Percentiles rank a stretch among this genome's conserved stretches.
Conservation (phyloP, 2,888 invertebrate species). For the Tenodera sinensis region DNA sequence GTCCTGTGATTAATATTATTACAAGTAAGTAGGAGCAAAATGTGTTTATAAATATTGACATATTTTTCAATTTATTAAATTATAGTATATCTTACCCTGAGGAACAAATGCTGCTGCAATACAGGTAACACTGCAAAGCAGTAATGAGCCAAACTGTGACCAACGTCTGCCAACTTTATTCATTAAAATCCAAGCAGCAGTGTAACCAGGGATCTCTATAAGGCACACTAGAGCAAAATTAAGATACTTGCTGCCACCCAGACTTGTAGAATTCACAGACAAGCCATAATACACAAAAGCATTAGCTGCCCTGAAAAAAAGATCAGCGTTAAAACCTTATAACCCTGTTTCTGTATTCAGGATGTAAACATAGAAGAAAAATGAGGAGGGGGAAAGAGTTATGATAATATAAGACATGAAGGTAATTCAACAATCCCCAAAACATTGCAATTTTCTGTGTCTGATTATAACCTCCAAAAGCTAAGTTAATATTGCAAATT, state of each 20-base stretch:
- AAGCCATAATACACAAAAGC: slow-evolving; percentile 39
- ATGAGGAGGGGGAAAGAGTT: not conserved
- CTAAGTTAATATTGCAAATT: too few relatives aligned
- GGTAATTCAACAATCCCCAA: too few relatives aligned
- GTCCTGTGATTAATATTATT: too few relatives aligned
- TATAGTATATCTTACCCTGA: slow-evolving; percentile 40
- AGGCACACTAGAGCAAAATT: slow-evolving; percentile 36
- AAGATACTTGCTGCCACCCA: slow-evolving; percentile 37
- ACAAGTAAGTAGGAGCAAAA: too few relatives aligned
- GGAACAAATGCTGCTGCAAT: slow-evolving; percentile 53
- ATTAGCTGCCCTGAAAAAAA: slow-evolving; percentile 36
- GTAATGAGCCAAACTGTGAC: slow-evolving; percentile 51
- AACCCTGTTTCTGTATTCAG: too few relatives aligned
- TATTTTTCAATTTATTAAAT: too few relatives aligned
- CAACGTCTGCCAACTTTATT: slow-evolving; percentile 51
- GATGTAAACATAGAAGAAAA: not conserved
- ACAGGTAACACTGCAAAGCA: slow-evolving; percentile 53
- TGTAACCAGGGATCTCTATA: slow-evolving; percentile 58
- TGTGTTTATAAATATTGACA: too few relatives aligned
- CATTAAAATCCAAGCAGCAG: slow-evolving; percentile 43
- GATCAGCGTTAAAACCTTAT: not conserved
- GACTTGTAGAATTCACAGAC: slow-evolving; percentile 36
- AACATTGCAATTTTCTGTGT: too few relatives aligned
- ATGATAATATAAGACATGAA: not conserved
- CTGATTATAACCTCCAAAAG: too few relatives aligned